These are phyloP conservation scores for Hycleus phaleratus DNA, from an alignment of 1,140 invertebrate genomes.

Conservation along the genomic window DNA sequence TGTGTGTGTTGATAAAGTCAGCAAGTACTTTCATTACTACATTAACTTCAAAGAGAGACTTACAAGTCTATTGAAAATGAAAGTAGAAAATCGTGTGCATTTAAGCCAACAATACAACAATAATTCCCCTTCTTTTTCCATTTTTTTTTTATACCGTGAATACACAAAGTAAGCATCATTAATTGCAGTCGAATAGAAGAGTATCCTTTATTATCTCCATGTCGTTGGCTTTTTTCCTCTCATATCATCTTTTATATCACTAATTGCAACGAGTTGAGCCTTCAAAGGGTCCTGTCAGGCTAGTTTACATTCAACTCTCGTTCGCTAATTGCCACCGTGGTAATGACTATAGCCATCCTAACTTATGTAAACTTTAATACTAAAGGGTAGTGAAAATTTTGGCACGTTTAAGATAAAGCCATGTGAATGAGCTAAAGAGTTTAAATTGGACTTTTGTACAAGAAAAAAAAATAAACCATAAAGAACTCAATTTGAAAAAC, in stretches of 20 bases:
- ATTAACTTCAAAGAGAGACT: conserved; percentile 7
- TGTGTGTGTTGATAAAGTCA: conserved; percentile 11
- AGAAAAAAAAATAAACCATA: conserved; percentile 3
- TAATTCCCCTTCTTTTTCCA: conserved; percentile 1
- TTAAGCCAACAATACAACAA: conserved; percentile 12
- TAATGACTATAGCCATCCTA: conserved; percentile 21
- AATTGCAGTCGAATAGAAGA: conserved; percentile 11
- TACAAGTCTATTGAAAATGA: conserved; percentile 3
- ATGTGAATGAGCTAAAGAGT: conserved; percentile 13
- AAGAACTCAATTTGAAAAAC: not conserved
- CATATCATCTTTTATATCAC: conserved; percentile 26
- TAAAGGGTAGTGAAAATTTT: conserved; percentile 23
- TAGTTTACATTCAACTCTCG: conserved; percentile 23
- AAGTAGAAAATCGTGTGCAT: conserved; percentile 18
- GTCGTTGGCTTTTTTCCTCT: conserved; percentile 28
- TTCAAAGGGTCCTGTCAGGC: conserved; percentile 19
- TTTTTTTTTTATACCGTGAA: too few species aligned
- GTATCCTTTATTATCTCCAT: conserved; percentile 28
- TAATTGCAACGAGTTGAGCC: conserved; percentile 19
- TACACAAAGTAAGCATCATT: conserved; percentile 23
- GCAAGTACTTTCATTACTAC: conserved; percentile 11
- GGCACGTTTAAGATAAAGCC: conserved; percentile 21
- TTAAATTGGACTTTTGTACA: conserved; percentile 1
- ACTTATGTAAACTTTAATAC: conserved; percentile 28
- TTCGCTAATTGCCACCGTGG: conserved; percentile 27